phyloP scores from a whole-genome alignment of 2,797 vertebrate genomes.

The Premnoplex brunnescens region DNA sequence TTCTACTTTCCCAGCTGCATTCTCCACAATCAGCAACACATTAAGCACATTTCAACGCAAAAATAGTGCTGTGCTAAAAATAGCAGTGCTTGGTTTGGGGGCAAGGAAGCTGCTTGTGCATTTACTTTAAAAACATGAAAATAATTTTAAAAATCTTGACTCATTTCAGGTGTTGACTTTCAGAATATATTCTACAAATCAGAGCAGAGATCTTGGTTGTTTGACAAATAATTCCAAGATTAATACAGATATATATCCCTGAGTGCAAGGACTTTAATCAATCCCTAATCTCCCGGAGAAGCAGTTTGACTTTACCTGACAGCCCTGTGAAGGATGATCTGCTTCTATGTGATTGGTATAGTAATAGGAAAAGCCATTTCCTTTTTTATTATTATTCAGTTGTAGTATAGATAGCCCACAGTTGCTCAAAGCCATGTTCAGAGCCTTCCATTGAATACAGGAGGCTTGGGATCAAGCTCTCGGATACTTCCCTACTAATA shows the following conservation, averaged over 20 bases:
- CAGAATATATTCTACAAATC: neutral
- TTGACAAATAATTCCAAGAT: slow-evolving; percentile 37
- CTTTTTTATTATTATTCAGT: neutral
- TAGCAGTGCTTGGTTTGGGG: neutral
- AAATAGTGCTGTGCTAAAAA: neutral
- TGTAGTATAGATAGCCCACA: neutral
- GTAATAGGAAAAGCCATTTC: neutral
- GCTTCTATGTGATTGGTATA: neutral
- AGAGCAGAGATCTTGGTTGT: neutral
- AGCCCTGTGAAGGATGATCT: slow-evolving; percentile 24
- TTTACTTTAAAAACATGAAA: neutral
- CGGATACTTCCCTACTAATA: neutral
- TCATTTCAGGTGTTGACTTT: neutral
- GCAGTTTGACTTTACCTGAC: slow-evolving; percentile 55
- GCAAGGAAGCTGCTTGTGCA: neutral
- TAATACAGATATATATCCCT: slow-evolving; percentile 20
- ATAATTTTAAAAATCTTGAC: neutral
- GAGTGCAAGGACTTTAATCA: slow-evolving; percentile 34
- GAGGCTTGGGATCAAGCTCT: neutral
- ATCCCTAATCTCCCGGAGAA: slow-evolving; percentile 25
- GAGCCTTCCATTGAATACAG: neutral
- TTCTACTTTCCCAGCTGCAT: neutral
- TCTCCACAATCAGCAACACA: neutral
- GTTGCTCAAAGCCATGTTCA: neutral
- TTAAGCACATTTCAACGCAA: neutral